phyloP scores from a whole-genome alignment of 2,888 invertebrate species.

The Prosapia bicincta region DNA sequence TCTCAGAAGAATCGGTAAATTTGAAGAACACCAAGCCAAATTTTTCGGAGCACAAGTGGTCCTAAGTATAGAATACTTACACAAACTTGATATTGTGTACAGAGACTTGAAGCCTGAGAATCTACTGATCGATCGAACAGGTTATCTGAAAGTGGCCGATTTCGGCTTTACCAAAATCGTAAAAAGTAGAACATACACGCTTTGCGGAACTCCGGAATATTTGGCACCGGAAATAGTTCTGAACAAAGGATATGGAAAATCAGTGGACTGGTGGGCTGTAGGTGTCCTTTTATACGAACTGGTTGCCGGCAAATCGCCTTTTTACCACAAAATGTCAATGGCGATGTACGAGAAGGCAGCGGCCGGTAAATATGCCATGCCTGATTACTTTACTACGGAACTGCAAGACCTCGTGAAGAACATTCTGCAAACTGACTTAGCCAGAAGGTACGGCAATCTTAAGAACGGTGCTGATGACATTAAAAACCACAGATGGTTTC shows the following conservation, averaged over 20 bases:
- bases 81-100: slow-evolving; percentile 81
- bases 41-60: slow-evolving; percentile 93
- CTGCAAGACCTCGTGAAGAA: slow-evolving; percentile 82
- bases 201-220: slow-evolving; percentile 60
- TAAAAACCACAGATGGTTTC: slow-evolving; percentile 87
- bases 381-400: slow-evolving; percentile 75
- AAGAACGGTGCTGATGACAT: slow-evolving; percentile 84
- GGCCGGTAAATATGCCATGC: slow-evolving; percentile 81
- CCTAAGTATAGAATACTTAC: slow-evolving; percentile 87
- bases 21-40: slow-evolving; percentile 51
- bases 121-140: slow-evolving; percentile 70
- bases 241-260: slow-evolving; percentile 86
- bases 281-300: slow-evolving; percentile 87
- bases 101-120: slow-evolving; percentile 93
- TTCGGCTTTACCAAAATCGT: slow-evolving; percentile 87
- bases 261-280: slow-evolving; percentile 97
- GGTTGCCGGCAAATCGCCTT: slow-evolving; percentile 91
- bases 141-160: slow-evolving; percentile 79
- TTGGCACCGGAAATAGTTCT: slow-evolving; percentile 65
- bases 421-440: slow-evolving; percentile 75
- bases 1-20: slow-evolving; percentile 60
- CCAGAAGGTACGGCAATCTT: slow-evolving; percentile 79
- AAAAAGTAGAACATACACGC: slow-evolving; percentile 51
- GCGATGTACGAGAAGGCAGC: slow-evolving; percentile 95
- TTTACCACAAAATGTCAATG: slow-evolving; percentile 88